phyloP scores from a whole-genome alignment of 2,888 invertebrate species.

The Smittia aterrima region DNA sequence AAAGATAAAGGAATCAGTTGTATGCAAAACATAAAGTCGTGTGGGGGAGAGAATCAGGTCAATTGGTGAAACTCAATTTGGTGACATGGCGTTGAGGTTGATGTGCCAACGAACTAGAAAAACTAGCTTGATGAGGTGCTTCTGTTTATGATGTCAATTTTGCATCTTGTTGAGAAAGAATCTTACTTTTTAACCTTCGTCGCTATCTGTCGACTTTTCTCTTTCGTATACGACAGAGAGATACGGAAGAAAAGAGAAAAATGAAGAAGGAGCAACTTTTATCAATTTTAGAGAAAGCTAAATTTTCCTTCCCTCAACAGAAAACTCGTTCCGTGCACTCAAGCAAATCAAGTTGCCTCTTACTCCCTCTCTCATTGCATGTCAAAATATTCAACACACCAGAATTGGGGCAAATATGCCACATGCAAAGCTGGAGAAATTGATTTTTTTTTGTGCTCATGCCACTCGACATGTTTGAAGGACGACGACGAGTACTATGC shows the following conservation, averaged over 20 bases:
- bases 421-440: neutral
- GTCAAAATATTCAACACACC: neutral
- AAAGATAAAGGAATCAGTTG: no score
- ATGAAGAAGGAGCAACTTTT: neutral
- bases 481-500: no score
- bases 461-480: no score
- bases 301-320: neutral
- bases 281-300: neutral
- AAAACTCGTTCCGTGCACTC: neutral
- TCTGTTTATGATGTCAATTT: neutral
- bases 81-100: neutral
- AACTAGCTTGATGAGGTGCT: neutral
- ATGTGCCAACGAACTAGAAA: neutral
- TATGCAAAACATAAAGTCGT: no score
- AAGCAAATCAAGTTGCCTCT: neutral
- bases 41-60: neutral
- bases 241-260: neutral
- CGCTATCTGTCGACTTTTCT: neutral
- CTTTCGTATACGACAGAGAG: neutral
- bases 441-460: neutral
- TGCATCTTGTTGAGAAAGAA: neutral
- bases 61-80: conserved; percentile 1
- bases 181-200: neutral
- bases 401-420: neutral
- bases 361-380: neutral